These are phyloP conservation scores for Venustoraphidia nigricollis DNA, from an alignment of 2,888 invertebrate genomes.

Conservation along the genomic window DNA sequence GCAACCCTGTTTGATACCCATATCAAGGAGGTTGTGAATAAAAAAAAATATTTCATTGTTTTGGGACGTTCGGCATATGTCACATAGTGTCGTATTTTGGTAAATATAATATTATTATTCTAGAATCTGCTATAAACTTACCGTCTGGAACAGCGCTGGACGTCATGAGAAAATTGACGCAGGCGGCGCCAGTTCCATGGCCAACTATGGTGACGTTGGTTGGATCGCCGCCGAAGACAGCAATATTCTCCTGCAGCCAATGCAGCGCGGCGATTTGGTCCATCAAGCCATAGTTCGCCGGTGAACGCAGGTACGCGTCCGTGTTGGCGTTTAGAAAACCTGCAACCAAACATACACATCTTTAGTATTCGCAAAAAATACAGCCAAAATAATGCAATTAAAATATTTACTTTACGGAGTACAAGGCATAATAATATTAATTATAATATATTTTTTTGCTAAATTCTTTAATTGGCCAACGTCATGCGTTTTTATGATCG, in stretches of 20 bases:
- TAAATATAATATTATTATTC: neutral
- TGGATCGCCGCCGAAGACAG: constrained; percentile 87
- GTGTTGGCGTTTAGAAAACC: constrained; percentile 82
- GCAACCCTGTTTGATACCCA: too few relatives aligned
- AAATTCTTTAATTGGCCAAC: too few relatives aligned
- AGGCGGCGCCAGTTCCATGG: constrained; percentile 90
- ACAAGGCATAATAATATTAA: neutral
- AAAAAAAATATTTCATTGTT: too few relatives aligned
- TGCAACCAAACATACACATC: constrained; percentile 26
- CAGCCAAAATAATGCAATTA: neutral
- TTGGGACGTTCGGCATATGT: too few relatives aligned
- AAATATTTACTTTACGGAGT: neutral
- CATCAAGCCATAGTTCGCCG: constrained; percentile 95
- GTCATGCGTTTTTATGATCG: too few relatives aligned
- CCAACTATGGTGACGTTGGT: constrained; percentile 87
- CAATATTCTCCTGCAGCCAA: constrained; percentile 93
- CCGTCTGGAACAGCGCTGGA: constrained; percentile 89
- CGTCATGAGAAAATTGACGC: constrained; percentile 87
- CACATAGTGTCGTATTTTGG: neutral
- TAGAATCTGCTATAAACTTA: constrained; percentile 26
- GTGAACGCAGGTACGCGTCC: constrained; percentile 69
- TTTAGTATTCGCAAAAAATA: neutral
- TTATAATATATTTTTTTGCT: too few relatives aligned
- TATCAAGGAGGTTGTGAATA: too few relatives aligned
- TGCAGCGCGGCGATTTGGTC: constrained; percentile 92